Evolutionary conservation across 2,797 vertebrate genomes (phyloP).

Genomic region (Myotis findleyi): DNA sequence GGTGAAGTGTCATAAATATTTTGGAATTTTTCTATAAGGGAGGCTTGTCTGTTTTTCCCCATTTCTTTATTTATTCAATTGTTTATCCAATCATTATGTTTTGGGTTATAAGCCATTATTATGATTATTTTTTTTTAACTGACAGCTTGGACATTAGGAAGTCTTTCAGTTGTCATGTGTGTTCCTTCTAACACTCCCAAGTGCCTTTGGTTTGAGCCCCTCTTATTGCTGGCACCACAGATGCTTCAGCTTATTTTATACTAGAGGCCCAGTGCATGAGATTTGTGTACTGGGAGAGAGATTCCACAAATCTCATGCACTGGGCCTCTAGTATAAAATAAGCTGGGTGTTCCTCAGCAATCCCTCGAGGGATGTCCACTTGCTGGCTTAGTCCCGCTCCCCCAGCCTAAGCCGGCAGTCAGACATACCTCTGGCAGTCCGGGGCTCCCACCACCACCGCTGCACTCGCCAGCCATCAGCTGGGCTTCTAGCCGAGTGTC

Average conservation of each 20-base stretch:
- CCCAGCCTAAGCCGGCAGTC: too few relatives aligned
- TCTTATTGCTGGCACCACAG: background rate
- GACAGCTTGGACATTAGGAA: background rate
- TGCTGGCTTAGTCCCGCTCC: too few relatives aligned
- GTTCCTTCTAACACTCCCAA: background rate
- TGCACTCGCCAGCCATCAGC: too few relatives aligned
- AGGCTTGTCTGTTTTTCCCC: background rate
- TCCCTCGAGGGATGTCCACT: too few relatives aligned
- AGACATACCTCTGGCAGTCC: too few relatives aligned
- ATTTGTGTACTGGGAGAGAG: too few relatives aligned
- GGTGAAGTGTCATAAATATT: background rate
- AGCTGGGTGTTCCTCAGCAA: too few relatives aligned
- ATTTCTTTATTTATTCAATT: background rate
- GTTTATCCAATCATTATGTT: background rate
- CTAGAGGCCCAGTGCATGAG: too few relatives aligned
- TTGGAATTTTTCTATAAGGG: background rate
- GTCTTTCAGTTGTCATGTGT: background rate
- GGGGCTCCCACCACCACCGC: too few relatives aligned
- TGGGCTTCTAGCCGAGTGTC: too few relatives aligned
- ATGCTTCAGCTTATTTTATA: background rate
- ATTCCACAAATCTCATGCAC: too few relatives aligned
- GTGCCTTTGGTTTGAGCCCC: background rate
- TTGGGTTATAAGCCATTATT: background rate
- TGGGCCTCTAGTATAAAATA: too few relatives aligned
- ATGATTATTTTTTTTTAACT: background rate